Conservation (phyloP, 2,113 vertebrate genomes). For the Rhinoptilus africanus region DNA sequence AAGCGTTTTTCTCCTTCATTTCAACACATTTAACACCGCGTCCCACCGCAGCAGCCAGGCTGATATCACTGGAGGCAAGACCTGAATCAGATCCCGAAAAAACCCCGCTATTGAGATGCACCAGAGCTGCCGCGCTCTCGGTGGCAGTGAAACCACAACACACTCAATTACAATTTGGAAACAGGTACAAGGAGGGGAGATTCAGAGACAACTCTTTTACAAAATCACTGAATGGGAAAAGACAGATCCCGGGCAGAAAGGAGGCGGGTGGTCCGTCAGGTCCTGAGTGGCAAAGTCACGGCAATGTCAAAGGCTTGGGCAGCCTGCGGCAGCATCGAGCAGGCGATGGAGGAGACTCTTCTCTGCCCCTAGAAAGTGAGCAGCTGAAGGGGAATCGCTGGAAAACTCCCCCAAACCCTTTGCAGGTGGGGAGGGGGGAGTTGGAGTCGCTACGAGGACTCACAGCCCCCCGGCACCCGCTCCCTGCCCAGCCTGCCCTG, state of each 20-base stretch:
- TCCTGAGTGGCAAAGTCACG: accelerated
- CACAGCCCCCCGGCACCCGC: neutral
- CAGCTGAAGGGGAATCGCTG: neutral
- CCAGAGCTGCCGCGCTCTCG: neutral
- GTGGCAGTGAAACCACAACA: neutral
- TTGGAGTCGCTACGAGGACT: neutral
- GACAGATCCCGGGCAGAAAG: neutral
- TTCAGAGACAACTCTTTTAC: neutral
- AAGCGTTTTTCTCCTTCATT: constrained; percentile 20
- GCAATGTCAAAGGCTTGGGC: neutral
- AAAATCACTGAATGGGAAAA: neutral
- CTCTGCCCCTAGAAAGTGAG: neutral
- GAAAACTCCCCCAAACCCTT: neutral
- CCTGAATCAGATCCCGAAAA: constrained; percentile 4
- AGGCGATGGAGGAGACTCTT: neutral
- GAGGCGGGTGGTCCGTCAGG: neutral
- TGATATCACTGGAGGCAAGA: constrained; percentile 36
- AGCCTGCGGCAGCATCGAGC: neutral
- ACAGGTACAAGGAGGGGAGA: neutral
- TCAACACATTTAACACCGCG: neutral
- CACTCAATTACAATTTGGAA: neutral
- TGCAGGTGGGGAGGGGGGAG: neutral
- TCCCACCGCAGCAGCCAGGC: neutral
- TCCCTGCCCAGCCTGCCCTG: neutral
- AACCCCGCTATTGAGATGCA: constrained; percentile 21